Evolutionary conservation across 2,113 vertebrate species (phyloP), one percentile per base, ranked within the genome.

Genomic region (Grallaria varia): DNA sequence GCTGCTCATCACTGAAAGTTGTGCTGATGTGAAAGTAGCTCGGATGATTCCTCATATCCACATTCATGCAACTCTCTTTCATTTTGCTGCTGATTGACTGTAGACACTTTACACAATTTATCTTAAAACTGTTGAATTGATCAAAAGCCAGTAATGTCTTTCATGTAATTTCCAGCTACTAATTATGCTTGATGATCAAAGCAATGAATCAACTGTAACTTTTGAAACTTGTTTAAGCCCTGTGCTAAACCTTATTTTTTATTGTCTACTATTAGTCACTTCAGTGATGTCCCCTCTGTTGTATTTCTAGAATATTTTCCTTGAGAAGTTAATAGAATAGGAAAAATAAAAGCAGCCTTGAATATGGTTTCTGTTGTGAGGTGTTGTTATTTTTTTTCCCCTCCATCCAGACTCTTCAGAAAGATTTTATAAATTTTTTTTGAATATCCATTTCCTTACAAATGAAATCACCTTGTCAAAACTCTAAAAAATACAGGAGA

Each of bases 141-240:
- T 88, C 77, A 91, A 91, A 91, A 69, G 7, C 12, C 23, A n/a
- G 14, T 66, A 73, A 71, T 62, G 40, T 68, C 35, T 95, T 93
- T 93, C 27, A 72, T 63, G 52, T 64, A 10, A 81, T 47, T 72
- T 94, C 77, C 31, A 72, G 25, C 15, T 74, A 73, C 9, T 84
- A 77, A 83, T 90, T 96, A 15, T 83, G 8, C 83, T 77, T 93
- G 66, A 91, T 96, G 64, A 95, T 77, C 52, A 94, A 89, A 8
- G 17, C 2, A 23, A 66, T 74, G 31, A 95, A 93, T 64, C 52
- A 90, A 6, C 5, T 7, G 2, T 45, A 84, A 79, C 10, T 67
- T 81, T 12, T 59, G 59, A 40, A 88, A 82, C 6, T 56, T 78
- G 47, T 89, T 84, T 89, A 76, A 93, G 9, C 14, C 30, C 7